Evolutionary conservation across 1,140 invertebrate species (phyloP), one percentile per base, ranked within the genome.

Genomic region (Formica exsecta): DNA sequence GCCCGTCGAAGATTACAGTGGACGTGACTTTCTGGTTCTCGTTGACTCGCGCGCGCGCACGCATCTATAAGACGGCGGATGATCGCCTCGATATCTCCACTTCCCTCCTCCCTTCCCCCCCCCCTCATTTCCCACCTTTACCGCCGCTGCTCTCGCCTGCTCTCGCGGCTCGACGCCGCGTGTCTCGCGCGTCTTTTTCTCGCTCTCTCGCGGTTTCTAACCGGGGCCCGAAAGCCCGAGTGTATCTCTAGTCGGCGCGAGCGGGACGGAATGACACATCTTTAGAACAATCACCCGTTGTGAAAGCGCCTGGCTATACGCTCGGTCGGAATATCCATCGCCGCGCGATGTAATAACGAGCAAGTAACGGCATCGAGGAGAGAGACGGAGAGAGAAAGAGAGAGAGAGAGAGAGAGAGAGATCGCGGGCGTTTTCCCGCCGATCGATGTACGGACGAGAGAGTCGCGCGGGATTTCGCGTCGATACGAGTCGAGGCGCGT

Each of bases 251-350:
- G 38, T 44, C 13, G 5, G 74, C 59, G 86, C 61, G 85, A 87
- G 86, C 38, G 59, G 75, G 84, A 91, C 76, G 70, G 77, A 91
- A 86, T 90, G 90, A 92, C 87, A 91, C 87, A 91, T 91, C 90
- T 91, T 91, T 91, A 86, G 89, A 89, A 91, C 89, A 93, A 91
- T 93, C 92, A 91, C 87, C 77, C 88, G 91, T 92, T 92, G 92
- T 93, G 92, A 93, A 93, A 93, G 92, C 92, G 87, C 77, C 44
- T 81, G 51, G 76, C 32, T 22, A 19, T 57, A 48, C 44, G 77
- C 84, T 44, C 88, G 76, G 71, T 86, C 80, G 32, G 77, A 86
- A 84, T 89, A 89, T 89, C 57, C 79, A 86, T 51, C 70, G 65
- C 64, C 70, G 76, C 76, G 64, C 76, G 70, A 89, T 68, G 76